A percentile compares a stretch with the other conserved stretches of the same genome.
Evolutionary conservation across 2,888 invertebrate species (phyloP).

Genomic region (Ernsta delagoae): DNA sequence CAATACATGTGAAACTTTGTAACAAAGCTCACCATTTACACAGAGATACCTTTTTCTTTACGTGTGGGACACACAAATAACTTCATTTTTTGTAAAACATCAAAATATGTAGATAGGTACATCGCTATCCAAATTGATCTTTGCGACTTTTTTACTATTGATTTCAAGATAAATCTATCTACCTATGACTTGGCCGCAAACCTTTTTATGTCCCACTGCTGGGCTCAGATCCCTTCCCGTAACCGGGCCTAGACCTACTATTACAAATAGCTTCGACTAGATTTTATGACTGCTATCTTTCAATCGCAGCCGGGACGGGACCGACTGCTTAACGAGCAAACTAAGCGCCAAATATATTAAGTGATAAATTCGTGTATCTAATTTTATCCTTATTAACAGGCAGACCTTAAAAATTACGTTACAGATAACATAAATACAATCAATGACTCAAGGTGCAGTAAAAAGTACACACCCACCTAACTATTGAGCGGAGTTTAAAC

Average conservation of each 20-base stretch:
- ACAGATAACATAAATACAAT: conserved; percentile 1
- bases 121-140: neutral
- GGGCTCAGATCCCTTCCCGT: no score
- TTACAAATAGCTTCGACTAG: no score
- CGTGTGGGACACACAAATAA: neutral
- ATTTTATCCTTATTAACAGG: no score
- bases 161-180: neutral
- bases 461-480: neutral
- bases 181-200: neutral
- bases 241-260: no score
- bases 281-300: no score
- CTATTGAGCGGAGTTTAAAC: conserved; percentile 14
- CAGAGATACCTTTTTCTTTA: neutral
- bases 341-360: no score
- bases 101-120: neutral
- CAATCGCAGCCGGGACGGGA: no score
- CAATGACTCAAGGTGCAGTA: conserved; percentile 3
- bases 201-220: neutral
- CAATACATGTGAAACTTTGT: conserved; percentile 12
- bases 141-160: no score
- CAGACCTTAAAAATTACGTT: no score
- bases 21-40: neutral
- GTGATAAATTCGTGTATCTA: no score
- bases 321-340: no score
- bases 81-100: neutral